These are phyloP conservation scores for Elgaria multicarinata DNA, from an alignment of 2,113 vertebrate species.

Conservation along the genomic window DNA sequence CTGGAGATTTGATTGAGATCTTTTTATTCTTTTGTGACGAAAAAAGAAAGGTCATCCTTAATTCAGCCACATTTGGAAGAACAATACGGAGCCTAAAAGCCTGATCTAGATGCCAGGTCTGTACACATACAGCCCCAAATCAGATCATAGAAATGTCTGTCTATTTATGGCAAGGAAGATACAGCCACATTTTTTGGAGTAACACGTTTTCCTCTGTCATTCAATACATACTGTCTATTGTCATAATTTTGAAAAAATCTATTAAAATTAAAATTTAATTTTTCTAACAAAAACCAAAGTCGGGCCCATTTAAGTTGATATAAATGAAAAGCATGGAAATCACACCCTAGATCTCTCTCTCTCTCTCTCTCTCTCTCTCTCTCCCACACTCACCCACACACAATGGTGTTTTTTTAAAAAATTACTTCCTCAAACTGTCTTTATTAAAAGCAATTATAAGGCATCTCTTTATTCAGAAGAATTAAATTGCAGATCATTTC, in stretches of 20 bases:
- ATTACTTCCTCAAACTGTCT: not conserved
- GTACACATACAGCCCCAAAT: too few species aligned
- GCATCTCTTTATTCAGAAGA: constrained; percentile 27
- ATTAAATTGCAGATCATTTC: constrained; percentile 59
- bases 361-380: too few species aligned
- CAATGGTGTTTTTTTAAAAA: too few species aligned
- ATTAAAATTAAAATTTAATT: not conserved
- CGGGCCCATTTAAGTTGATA: not conserved
- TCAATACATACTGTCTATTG: not conserved
- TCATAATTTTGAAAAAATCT: not conserved
- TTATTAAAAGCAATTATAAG: not conserved
- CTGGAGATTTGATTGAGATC: not conserved
- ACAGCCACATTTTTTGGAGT: too few species aligned
- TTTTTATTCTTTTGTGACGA: not conserved
- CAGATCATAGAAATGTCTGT: too few species aligned
- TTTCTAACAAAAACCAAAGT: constrained; percentile 22
- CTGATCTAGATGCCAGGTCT: too few species aligned
- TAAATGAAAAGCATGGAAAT: constrained; percentile 13
- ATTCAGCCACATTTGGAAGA: not conserved
- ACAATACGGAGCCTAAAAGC: not conserved
- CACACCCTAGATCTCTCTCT: too few species aligned
- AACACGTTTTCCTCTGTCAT: not conserved
- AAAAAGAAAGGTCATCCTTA: not conserved
- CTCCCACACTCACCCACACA: too few species aligned
- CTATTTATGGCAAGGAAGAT: too few species aligned